Evolutionary conservation across 2,113 vertebrate genomes (phyloP), one percentile per base, ranked within the genome.

Genomic region (Sylvilagus bachmani): DNA sequence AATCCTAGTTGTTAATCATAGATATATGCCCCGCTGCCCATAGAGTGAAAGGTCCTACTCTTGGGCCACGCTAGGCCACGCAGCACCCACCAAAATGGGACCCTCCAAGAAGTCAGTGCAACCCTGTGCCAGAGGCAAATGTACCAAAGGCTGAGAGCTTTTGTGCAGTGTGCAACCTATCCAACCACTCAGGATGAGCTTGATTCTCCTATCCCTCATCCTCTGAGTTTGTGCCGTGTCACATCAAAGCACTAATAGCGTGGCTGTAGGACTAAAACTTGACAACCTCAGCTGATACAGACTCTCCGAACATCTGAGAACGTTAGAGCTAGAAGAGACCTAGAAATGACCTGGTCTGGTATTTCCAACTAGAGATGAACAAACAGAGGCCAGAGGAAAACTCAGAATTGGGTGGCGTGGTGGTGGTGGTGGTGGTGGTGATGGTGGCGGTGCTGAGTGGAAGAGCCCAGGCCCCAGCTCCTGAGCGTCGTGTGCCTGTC

Each of bases 131-230:
- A 53, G 38, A 44, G 19, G 61, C 51, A 67, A 21, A 73, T 10
- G 8, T 25, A 25, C n/a, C 64, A 58, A 27, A 75, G 58, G 77
- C 24, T 1, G 10, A 25, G 29, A 2, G 1, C 11, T 38, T 73
- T 21, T 10, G 58, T 73, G 14, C 16, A 27, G 24, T 61, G 29
- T 29, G 51, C 44, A 44, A 14, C 14, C 61, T 83, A 1, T 5
- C 6, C n/a, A 14, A 0, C 14, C n/a, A 27, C 11, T 11, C 33
- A 3, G 0, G 2, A 25, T 3, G 33, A 64, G 24, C 49, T 64
- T 74, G 51, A 9, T 5, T 58, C 62, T 69, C 29, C n/a, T 21
- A 33, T 3, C 9, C 33, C 3, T 27, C 31, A 19, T 49, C 51
- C 36, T 89, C 51, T 0, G 3, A 33, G 38, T 66, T 44, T 86